Evolutionary conservation across 2,797 vertebrate genomes (phyloP).

Genomic region (Scarus forsteni): DNA sequence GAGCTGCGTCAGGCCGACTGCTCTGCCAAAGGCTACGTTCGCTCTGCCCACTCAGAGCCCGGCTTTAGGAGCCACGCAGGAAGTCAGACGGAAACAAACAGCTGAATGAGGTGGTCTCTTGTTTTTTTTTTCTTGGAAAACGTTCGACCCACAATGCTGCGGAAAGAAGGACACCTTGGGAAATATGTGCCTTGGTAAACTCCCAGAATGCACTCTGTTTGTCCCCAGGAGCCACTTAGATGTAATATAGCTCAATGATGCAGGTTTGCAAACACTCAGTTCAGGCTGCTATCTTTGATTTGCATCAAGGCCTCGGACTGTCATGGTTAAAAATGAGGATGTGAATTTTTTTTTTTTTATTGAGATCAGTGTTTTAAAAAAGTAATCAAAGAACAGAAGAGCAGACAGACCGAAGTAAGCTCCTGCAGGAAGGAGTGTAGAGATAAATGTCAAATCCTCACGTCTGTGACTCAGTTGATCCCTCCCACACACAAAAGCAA

Average conservation of each 20-base stretch:
- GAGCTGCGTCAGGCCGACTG: slow-evolving; percentile 59
- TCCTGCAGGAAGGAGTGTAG: slow-evolving; percentile 30
- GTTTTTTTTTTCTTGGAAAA: slow-evolving; percentile 11
- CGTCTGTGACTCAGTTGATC: slow-evolving; percentile 46
- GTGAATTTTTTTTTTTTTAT: slow-evolving; percentile 3
- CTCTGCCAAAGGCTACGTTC: slow-evolving; percentile 54
- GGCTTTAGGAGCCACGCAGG: slow-evolving; percentile 33
- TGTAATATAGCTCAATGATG: slow-evolving; percentile 33
- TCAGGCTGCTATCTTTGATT: slow-evolving; percentile 9
- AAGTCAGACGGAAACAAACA: slow-evolving; percentile 54
- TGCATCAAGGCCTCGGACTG: neutral
- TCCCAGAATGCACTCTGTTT: slow-evolving; percentile 50
- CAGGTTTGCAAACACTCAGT: slow-evolving; percentile 6
- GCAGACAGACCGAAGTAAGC: slow-evolving; percentile 10
- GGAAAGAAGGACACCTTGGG: slow-evolving; percentile 56
- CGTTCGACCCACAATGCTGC: slow-evolving; percentile 20
- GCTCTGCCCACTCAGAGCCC: slow-evolving; percentile 42
- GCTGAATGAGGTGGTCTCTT: slow-evolving; percentile 33
- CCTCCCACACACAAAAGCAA: slow-evolving; percentile 40
- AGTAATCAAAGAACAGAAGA: neutral
- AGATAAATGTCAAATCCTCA: slow-evolving; percentile 50
- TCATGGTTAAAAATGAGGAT: neutral
- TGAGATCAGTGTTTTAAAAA: neutral
- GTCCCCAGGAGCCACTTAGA: slow-evolving; percentile 26
- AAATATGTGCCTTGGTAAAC: slow-evolving; percentile 27